Evolutionary conservation across 2,113 vertebrate genomes (phyloP).

Genomic region (Xenopus borealis): DNA sequence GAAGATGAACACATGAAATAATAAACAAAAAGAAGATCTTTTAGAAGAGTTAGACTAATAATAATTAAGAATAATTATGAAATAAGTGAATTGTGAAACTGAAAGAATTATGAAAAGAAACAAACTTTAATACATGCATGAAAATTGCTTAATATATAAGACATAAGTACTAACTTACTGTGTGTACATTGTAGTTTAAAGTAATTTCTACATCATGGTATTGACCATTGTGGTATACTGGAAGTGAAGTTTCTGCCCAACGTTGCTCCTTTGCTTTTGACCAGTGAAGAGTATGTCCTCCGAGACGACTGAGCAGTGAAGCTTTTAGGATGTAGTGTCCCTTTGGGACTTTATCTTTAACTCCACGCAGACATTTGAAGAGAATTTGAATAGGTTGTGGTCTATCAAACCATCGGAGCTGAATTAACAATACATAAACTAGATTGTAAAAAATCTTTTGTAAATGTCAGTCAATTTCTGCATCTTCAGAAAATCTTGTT

Average conservation of each 20-base stretch:
- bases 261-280: constrained; percentile 52
- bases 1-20: no score
- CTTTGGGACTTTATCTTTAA: constrained; percentile 81
- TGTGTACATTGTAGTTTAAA: constrained; percentile 74
- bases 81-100: no score
- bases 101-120: no score
- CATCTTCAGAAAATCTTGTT: no score
- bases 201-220: constrained; percentile 74
- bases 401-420: constrained; percentile 60
- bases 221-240: constrained; percentile 69
- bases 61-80: no score
- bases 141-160: no score
- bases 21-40: no score
- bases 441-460: no score
- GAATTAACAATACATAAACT: constrained; percentile 40
- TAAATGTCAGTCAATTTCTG: no score
- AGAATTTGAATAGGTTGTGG: constrained; percentile 70
- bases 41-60: no score
- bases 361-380: constrained; percentile 75
- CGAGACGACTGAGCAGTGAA: constrained; percentile 70
- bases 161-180: constrained; percentile 65
- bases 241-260: constrained; percentile 55
- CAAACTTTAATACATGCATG: no score
- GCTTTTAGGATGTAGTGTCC: constrained; percentile 75
- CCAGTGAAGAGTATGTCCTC: constrained; percentile 61